phyloP scores from a whole-genome alignment of 1,140 invertebrate species.

The Drosophila jambulina region DNA sequence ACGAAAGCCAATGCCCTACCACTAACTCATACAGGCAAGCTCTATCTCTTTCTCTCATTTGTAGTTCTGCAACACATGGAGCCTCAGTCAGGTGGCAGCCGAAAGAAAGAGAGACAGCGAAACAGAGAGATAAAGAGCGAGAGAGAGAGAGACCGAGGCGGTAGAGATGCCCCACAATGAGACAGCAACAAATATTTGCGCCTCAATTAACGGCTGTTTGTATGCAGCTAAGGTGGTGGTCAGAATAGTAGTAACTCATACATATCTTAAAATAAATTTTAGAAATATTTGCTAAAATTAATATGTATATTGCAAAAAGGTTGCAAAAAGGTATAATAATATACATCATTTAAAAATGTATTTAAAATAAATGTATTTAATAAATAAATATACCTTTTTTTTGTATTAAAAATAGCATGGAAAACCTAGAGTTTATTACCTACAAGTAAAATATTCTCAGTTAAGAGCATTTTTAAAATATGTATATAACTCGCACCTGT shows the following conservation, averaged over 20 bases:
- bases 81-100: constrained; percentile 22
- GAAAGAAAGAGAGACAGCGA: neutral
- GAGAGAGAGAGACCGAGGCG: neutral
- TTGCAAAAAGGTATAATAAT: neutral
- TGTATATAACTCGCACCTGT: neutral
- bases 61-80: constrained; percentile 2
- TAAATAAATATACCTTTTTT: too few relatives aligned
- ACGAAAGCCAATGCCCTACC: constrained; percentile 44
- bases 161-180: constrained; percentile 8
- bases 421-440: too few relatives aligned
- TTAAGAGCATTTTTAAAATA: neutral
- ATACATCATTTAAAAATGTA: too few relatives aligned
- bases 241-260: constrained; percentile 7
- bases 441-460: neutral
- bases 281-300: too few relatives aligned
- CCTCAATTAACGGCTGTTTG: constrained; percentile 51
- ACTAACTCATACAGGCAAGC: neutral
- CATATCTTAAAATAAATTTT: too few relatives aligned
- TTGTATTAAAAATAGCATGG: too few relatives aligned
- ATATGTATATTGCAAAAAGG: too few relatives aligned
- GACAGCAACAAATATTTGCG: constrained; percentile 46
- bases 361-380: too few relatives aligned
- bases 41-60: neutral
- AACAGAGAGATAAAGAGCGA: neutral
- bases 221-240: constrained; percentile 16